These are phyloP conservation scores for Trachelipus rathkii DNA, from an alignment of 1,140 invertebrate species.

Conservation along the genomic window DNA sequence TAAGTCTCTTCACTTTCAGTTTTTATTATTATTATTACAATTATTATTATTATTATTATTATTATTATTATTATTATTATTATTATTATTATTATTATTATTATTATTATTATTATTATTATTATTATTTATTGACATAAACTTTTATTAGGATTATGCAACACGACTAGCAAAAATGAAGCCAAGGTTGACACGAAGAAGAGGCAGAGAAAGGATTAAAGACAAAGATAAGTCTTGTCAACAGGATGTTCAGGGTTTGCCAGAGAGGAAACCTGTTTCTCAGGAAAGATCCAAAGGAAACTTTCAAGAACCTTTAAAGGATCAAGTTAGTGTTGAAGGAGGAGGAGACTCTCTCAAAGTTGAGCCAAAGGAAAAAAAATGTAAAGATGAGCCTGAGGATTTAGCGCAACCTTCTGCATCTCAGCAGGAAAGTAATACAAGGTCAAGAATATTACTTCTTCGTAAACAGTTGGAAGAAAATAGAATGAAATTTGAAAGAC, in stretches of 20 bases:
- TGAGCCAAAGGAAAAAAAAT: neutral
- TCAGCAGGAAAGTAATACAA: conserved; percentile 34
- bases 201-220: conserved; percentile 49
- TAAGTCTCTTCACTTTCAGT: too few species aligned
- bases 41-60: too few species aligned
- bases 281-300: neutral
- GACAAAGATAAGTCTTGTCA: conserved; percentile 26
- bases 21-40: too few species aligned
- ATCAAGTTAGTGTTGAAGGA: neutral
- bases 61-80: too few species aligned
- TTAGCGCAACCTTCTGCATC: conserved; percentile 32
- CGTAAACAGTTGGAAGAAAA: conserved; percentile 49
- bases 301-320: neutral
- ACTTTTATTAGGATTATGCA: conserved; percentile 50
- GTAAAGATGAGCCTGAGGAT: neutral
- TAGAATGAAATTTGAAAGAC: conserved; percentile 46
- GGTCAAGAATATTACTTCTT: conserved; percentile 40
- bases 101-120: too few species aligned
- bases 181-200: conserved; percentile 47
- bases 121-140: neutral
- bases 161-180: conserved; percentile 51
- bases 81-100: too few species aligned
- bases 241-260: too few species aligned
- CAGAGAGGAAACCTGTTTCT: neutral
- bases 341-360: neutral